phyloP scores from a whole-genome alignment of 2,888 invertebrate species.

The Drosophila diplacantha region DNA sequence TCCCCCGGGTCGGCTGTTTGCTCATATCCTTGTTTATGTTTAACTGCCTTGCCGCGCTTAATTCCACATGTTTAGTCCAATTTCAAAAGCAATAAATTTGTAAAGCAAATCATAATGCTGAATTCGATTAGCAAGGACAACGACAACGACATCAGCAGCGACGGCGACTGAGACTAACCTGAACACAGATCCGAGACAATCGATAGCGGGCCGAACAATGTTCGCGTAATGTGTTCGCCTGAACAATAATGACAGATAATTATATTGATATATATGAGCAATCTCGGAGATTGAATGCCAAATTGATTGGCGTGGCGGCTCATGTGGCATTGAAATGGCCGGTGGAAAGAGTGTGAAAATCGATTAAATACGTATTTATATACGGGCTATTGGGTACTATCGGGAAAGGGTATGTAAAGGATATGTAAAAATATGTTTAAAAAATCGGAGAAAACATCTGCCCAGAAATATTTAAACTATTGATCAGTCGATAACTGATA shows the following conservation, averaged over 20 bases:
- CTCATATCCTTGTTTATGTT: slow-evolving; percentile 59
- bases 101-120: slow-evolving; percentile 56
- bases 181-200: slow-evolving; percentile 28
- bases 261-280: slow-evolving; percentile 44
- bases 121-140: slow-evolving; percentile 57
- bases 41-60: slow-evolving; percentile 23
- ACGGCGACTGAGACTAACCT: not conserved
- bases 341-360: slow-evolving; percentile 30
- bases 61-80: slow-evolving; percentile 43
- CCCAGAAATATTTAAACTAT: not conserved
- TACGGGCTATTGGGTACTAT: not conserved
- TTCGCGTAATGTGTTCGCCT: slow-evolving; percentile 42
- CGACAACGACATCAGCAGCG: slow-evolving; percentile 34
- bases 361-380: slow-evolving; percentile 18
- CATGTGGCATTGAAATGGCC: slow-evolving; percentile 26
- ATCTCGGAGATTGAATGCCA: slow-evolving; percentile 52
- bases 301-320: slow-evolving; percentile 33
- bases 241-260: slow-evolving; percentile 64
- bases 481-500: too few relatives aligned
- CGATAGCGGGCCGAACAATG: slow-evolving; percentile 28
- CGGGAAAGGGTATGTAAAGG: not conserved
- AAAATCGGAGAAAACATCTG: not conserved
- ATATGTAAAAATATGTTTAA: not conserved
- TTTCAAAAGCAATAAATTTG: slow-evolving; percentile 60
- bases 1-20: slow-evolving; percentile 51